Base-by-base conservation (phyloP, 2,888 invertebrate genomes). In the Lepidonotus clava region DNA sequence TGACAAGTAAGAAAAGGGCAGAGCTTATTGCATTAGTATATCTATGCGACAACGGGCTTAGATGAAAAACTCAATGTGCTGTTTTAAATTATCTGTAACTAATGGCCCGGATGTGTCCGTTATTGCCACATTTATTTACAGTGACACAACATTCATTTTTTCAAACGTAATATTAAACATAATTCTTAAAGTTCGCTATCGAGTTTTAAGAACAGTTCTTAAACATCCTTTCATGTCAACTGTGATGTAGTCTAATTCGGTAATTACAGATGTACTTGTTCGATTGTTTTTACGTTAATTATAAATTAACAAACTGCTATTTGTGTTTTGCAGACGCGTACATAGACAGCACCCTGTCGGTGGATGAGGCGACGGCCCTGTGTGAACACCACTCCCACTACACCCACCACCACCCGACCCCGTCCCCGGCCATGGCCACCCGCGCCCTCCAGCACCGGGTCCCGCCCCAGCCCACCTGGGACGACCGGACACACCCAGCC, bases 301-400 rank as follows among this genome's bases (percentile, higher is more conserved):
- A n/a, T 61, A n/a, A n/a, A n/a, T 61, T 11, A 61, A 6, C 8
- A 11, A n/a, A 11, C 11, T 8, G 5, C n/a, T 6, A n/a, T 61
- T n/a, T 61, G 6, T 76, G 76, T 40, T 76, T 76, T 76, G 1
- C 76, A 76, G 76, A 76, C 76, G 76, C 76, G 36, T 76, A 76
- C 40, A 76, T 76, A 1, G 76, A 76, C 76, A 76, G 76, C 36
- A 76, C 38, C 4, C 1, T 40, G 1, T 76, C 76, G 11, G 51
- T 11, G 51, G 51, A 51, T 36, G 40, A 36, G 2, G 40, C 1
- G 21, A 21, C 4, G 38, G 21, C 40, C n/a, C 5, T 18, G 5
- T 0, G 40, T 40, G 40, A 40, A 14, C 11, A 21, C 51, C 51
- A 11, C 51, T 51, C 14, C 51, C 51, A 51, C 51, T 21, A 51